Base-by-base conservation (phyloP, 2,797 vertebrate species). In the Petrocephalus sullivani region DNA sequence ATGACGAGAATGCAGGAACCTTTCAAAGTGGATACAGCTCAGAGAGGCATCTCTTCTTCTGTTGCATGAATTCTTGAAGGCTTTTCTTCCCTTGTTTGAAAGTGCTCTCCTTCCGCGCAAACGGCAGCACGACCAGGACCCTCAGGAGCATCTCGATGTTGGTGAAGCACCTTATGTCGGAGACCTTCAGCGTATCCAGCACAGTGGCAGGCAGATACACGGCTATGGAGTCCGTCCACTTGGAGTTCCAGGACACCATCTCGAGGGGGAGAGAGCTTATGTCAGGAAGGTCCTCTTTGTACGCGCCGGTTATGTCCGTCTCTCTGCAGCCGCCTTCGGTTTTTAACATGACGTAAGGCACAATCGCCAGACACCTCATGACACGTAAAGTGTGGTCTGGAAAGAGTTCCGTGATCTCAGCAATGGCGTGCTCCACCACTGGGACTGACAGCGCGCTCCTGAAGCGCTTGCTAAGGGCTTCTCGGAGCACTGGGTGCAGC, bases 331-430 rank as follows among this genome's bases (percentile, higher is more conserved):
- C 94, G 90, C 93, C 95, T 92, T 96, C 95, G 67, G 94, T 93
- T 93, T 95, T 95, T 90, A 95, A 95, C 94, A 96, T 94, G 92
- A 95, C 96, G 58, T 96, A 96, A 96, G 96, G 96, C 95, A 96
- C 96, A 91, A 96, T 94, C 95, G 96, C 95, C 94, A 96, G 92
- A 94, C 95, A 96, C 92, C 90, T 92, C 91, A 96, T 89, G 3
- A 94, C 95, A 89, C 95, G 94, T 88, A 95, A 89, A 37, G 95
- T 93, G 88, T 93, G 94, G 23, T 96, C 94, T 23, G 94, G 92
- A 89, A 95, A 96, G 88, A 96, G 94, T 89, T 95, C 94, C 0
- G 93, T 90, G 0, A 96, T 90, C 93, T 96, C 95, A 19, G 91
- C 88, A 86, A 94, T 90, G 0, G 93, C 93, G 92, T 96, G 94